These are phyloP conservation scores for Alexandromys fortis DNA, from an alignment of 2,113 vertebrate genomes.

Conservation along the genomic window DNA sequence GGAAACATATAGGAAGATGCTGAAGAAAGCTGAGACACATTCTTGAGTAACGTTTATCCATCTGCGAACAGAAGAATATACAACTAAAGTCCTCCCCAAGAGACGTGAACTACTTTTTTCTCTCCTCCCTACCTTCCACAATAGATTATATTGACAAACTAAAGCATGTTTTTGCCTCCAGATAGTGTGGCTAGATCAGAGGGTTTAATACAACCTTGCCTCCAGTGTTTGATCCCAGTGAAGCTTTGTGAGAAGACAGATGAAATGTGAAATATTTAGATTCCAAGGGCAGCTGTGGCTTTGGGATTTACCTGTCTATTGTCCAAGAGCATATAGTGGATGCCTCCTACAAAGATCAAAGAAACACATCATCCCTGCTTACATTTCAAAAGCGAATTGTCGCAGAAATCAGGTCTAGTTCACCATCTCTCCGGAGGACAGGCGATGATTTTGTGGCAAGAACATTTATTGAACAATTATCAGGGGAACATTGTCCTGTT, in stretches of 20 bases:
- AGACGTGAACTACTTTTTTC: conserved; percentile 2
- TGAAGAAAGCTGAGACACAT: not conserved
- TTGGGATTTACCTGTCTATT: conserved; percentile 64
- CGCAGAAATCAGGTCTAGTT: conserved; percentile 45
- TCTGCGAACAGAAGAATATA: not conserved
- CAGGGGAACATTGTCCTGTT: not conserved
- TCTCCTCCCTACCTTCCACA: not conserved
- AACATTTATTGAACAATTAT: not conserved
- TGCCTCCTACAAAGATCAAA: conserved; percentile 71
- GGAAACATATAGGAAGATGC: not conserved
- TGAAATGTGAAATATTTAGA: conserved; percentile 71
- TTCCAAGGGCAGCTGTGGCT: conserved; percentile 53
- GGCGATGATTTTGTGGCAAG: conserved; percentile 1
- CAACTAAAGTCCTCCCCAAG: not conserved
- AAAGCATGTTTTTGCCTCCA: conserved; percentile 53
- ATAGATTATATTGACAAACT: conserved; percentile 45
- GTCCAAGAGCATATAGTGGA: conserved; percentile 46
- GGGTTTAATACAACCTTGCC: not conserved
- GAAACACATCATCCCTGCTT: not conserved
- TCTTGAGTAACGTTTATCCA: not conserved
- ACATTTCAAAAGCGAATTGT: conserved; percentile 42
- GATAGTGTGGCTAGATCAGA: conserved; percentile 59
- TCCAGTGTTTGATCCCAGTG: conserved; percentile 52
- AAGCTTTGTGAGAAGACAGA: conserved; percentile 56
- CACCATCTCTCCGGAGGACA: not conserved